phyloP scores from a whole-genome alignment of 2,888 invertebrate species.

The Ditylenchus weischeri region DNA sequence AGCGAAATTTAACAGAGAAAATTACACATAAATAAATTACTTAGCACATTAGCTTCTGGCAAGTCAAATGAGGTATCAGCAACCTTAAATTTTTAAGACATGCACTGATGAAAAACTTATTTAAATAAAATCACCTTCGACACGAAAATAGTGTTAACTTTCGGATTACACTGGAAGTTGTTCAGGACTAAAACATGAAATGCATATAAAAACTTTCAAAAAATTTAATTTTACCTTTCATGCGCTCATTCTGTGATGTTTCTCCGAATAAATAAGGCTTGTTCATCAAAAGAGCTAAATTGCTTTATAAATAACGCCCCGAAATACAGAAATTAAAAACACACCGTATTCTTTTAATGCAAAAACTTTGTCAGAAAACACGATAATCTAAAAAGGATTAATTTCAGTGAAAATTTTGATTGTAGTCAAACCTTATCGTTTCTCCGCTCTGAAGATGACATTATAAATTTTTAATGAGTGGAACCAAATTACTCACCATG shows the following conservation, averaged over 20 bases:
- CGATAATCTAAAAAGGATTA: slow-evolving; percentile 71
- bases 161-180: slow-evolving; percentile 96
- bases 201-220: too few relatives aligned
- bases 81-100: slow-evolving; percentile 61
- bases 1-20: background rate
- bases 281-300: slow-evolving; percentile 82
- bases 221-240: slow-evolving; percentile 66
- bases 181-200: slow-evolving; percentile 71
- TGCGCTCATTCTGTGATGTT: slow-evolving; percentile 80
- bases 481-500: slow-evolving; percentile 65
- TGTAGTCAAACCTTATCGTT: slow-evolving; percentile 73
- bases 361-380: slow-evolving; percentile 98
- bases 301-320: too few relatives aligned
- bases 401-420: slow-evolving; percentile 2
- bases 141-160: slow-evolving; percentile 97
- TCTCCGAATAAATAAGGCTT: slow-evolving; percentile 98
- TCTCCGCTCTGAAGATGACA: slow-evolving; percentile 67
- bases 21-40: background rate
- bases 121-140: slow-evolving; percentile 69
- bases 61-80: slow-evolving; percentile 99
- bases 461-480: too few relatives aligned
- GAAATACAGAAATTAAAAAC: too few relatives aligned
- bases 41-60: slow-evolving; percentile 96
- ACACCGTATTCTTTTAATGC: slow-evolving; percentile 72
- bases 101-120: background rate